Conservation (phyloP, 2,888 invertebrate genomes). For the Biston betularia region DNA sequence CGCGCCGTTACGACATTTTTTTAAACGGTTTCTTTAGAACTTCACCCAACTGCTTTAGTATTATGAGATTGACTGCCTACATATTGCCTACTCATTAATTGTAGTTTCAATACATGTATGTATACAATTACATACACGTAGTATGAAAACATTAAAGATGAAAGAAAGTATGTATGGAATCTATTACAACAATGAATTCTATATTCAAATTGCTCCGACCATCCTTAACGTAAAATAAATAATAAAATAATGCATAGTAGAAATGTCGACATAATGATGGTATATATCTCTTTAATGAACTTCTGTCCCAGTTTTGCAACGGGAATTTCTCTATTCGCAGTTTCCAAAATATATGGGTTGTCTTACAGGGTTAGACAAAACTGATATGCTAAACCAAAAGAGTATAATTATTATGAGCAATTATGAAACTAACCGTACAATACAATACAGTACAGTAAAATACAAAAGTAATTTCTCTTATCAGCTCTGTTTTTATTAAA, state of each 20-base stretch:
- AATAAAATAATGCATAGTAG: constrained; percentile 66
- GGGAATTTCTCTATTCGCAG: constrained; percentile 66
- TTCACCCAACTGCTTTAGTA: no score
- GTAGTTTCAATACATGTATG: no score
- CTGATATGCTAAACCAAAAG: neutral
- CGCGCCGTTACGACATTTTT: no score
- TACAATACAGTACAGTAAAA: neutral
- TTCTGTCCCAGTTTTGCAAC: constrained; percentile 69
- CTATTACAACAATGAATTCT: constrained; percentile 6
- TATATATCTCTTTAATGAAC: constrained; percentile 83
- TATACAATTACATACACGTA: no score
- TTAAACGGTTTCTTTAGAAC: no score
- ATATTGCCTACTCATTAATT: no score
- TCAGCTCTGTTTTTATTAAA: no score
- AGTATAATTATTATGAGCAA: neutral
- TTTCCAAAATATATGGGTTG: constrained; percentile 66
- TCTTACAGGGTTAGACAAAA: constrained; percentile 54
- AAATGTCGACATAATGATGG: constrained; percentile 76
- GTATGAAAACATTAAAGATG: neutral
- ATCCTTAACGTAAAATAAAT: constrained; percentile 46
- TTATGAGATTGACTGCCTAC: no score
- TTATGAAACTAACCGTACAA: neutral
- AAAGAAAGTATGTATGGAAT: neutral
- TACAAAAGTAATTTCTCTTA: no score
- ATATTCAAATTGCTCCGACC: constrained; percentile 47